Evolutionary conservation across 2,888 invertebrate genomes (phyloP).

Genomic region (Zygaena filipendulae): DNA sequence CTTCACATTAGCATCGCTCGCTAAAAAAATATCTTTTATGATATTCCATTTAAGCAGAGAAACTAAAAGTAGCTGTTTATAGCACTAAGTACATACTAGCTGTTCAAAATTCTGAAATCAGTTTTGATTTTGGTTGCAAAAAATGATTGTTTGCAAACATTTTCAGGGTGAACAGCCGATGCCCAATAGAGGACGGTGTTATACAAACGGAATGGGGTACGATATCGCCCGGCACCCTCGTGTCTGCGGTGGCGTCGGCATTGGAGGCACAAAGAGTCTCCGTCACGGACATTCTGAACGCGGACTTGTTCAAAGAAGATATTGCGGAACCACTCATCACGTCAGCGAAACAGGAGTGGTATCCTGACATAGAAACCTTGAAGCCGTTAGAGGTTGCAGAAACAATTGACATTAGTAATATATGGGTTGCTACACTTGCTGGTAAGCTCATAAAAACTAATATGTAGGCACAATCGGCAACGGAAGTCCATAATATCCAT

Average conservation of each 20-base stretch:
- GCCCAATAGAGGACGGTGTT: slow-evolving; percentile 75
- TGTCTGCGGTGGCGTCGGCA: slow-evolving; percentile 70
- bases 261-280: slow-evolving; percentile 68
- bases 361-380: slow-evolving; percentile 38
- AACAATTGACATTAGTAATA: slow-evolving; percentile 57
- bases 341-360: slow-evolving; percentile 46
- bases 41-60: too few species aligned
- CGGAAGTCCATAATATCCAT: too few species aligned
- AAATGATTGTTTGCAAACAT: too few species aligned
- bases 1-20: too few species aligned
- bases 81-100: too few species aligned
- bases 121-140: too few species aligned
- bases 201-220: slow-evolving; percentile 72
- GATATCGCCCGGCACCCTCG: slow-evolving; percentile 67
- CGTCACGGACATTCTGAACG: slow-evolving; percentile 53
- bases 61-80: too few species aligned
- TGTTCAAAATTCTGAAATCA: too few species aligned
- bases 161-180: slow-evolving; percentile 53
- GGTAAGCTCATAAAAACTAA: too few species aligned
- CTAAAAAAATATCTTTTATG: too few species aligned
- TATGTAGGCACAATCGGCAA: too few species aligned
- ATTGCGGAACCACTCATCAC: slow-evolving; percentile 44
- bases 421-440: slow-evolving; percentile 71
- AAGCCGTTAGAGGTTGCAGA: slow-evolving; percentile 18
- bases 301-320: slow-evolving; percentile 45